Evolutionary conservation across 2,797 vertebrate species (phyloP).

Genomic region (Atherinosoma microstoma): DNA sequence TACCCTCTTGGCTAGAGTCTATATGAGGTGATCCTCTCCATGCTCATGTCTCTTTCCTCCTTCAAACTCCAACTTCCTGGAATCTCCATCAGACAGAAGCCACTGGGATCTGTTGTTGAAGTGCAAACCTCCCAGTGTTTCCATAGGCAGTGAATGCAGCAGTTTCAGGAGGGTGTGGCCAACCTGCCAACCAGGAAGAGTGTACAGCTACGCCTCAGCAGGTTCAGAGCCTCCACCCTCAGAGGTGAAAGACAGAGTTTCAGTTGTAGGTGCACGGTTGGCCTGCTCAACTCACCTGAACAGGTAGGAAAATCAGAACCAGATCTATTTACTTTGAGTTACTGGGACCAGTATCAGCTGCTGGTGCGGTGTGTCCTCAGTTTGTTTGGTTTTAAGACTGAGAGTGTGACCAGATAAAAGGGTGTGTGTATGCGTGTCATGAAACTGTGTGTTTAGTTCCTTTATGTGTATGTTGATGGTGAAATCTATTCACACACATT

Average conservation of each 20-base stretch:
- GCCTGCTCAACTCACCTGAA: conserved; percentile 21
- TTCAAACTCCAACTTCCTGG: too few relatives aligned
- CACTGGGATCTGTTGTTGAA: too few relatives aligned
- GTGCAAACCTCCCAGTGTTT: background rate
- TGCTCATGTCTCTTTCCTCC: too few relatives aligned
- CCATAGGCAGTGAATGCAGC: conserved; percentile 21
- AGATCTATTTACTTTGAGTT: background rate
- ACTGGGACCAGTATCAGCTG: conserved; percentile 10
- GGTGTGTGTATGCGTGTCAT: background rate
- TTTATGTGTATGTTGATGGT: too few relatives aligned
- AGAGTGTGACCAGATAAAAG: too few relatives aligned
- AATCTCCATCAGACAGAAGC: too few relatives aligned
- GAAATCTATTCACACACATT: too few relatives aligned
- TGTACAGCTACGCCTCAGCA: background rate
- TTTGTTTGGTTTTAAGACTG: background rate
- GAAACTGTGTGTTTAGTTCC: too few relatives aligned
- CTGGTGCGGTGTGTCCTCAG: background rate
- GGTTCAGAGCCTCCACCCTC: conserved; percentile 29
- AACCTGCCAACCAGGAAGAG: background rate
- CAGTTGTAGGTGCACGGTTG: background rate
- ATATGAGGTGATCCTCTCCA: too few relatives aligned
- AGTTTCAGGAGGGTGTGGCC: conserved; percentile 7
- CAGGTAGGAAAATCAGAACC: conserved; percentile 49
- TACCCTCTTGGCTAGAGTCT: too few relatives aligned
- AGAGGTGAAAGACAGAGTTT: background rate